phyloP scores from a whole-genome alignment of 2,888 invertebrate genomes.

The Aelia acuminata region DNA sequence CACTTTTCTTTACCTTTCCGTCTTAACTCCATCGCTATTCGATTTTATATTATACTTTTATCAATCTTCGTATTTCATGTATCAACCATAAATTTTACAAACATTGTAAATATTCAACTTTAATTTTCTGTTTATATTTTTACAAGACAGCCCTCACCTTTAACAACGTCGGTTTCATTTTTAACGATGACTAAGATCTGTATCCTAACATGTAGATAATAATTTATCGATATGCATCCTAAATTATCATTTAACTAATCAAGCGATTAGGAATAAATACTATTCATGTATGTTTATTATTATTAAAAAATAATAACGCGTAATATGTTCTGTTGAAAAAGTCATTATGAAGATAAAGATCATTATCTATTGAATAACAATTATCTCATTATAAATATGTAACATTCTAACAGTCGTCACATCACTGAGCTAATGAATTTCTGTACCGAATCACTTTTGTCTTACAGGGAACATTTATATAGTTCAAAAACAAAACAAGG shows the following conservation, averaged over 20 bases:
- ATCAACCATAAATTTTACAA: too few species aligned
- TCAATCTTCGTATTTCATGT: background rate
- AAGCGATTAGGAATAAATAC: background rate
- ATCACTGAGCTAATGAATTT: background rate
- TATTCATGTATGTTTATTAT: background rate
- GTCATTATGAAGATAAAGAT: background rate
- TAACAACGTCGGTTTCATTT: too few species aligned
- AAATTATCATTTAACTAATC: too few species aligned
- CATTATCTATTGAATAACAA: background rate
- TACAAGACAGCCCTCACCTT: too few species aligned
- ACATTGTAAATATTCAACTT: too few species aligned
- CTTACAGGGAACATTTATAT: background rate
- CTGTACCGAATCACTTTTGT: background rate
- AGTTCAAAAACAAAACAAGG: background rate
- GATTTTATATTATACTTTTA: too few species aligned
- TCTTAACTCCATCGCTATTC: background rate
- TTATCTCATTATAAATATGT: background rate
- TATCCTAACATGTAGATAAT: too few species aligned
- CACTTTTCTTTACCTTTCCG: background rate
- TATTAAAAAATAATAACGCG: too few species aligned
- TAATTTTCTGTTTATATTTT: too few species aligned
- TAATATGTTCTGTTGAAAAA: background rate
- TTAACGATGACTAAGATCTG: too few species aligned
- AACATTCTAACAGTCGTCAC: background rate
- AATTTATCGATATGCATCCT: too few species aligned